phyloP scores from a whole-genome alignment of 2,113 vertebrate species.

The Chionomys nivalis region DNA sequence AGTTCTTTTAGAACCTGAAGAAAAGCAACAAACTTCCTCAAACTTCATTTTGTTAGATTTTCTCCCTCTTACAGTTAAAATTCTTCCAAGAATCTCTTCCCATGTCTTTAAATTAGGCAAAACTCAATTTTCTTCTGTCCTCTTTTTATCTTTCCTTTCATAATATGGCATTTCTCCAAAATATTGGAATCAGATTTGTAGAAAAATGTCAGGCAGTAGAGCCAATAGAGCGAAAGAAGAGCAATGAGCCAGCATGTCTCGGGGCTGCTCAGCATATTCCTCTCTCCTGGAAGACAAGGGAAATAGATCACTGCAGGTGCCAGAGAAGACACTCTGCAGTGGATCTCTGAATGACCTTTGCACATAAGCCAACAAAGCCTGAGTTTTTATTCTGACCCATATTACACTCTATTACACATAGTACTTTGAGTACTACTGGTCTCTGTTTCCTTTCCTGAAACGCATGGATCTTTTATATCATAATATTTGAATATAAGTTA shows the following conservation, averaged over 20 bases:
- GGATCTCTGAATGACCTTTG: background rate
- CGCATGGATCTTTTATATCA: background rate
- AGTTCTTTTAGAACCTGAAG: background rate
- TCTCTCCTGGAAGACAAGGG: background rate
- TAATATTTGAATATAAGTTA: background rate
- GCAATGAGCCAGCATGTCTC: background rate
- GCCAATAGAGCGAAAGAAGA: background rate
- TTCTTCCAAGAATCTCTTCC: constrained; percentile 12
- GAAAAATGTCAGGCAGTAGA: background rate
- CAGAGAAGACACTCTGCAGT: background rate
- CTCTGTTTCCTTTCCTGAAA: background rate
- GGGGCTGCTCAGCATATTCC: background rate
- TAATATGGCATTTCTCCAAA: background rate
- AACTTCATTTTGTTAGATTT: background rate
- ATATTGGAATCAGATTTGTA: background rate
- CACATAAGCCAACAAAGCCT: background rate
- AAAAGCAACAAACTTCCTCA: background rate
- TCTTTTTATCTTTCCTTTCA: constrained; percentile 24
- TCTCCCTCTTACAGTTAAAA: background rate
- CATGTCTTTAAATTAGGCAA: constrained; percentile 25
- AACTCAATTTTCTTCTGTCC: constrained; percentile 20
- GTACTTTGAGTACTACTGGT: background rate
- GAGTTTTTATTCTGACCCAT: background rate
- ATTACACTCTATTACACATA: background rate
- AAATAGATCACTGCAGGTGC: background rate